Evolutionary conservation across 2,888 invertebrate species (phyloP).

Genomic region (Polyploca ridens): DNA sequence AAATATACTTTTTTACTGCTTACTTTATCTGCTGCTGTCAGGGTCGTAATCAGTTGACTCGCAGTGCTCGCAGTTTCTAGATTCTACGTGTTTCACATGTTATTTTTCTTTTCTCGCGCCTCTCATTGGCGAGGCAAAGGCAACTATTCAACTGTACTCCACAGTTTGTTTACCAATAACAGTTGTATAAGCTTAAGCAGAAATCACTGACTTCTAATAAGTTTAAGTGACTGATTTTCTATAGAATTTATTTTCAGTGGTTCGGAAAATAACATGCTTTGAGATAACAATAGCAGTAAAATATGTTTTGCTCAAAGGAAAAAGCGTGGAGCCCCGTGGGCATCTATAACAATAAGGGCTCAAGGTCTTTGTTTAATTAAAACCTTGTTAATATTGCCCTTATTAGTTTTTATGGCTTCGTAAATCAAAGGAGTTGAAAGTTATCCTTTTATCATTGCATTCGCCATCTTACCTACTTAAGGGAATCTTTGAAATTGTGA

Average conservation of each 20-base stretch:
- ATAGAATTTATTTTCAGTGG: background rate
- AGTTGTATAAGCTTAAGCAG: background rate
- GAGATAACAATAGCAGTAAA: background rate
- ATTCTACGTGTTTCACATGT: too few relatives aligned
- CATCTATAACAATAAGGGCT: background rate
- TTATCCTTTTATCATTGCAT: background rate
- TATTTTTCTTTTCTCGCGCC: too few relatives aligned
- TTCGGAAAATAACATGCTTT: constrained; percentile 9
- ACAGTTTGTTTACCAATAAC: too few relatives aligned
- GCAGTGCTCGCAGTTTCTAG: too few relatives aligned
- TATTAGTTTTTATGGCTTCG: background rate
- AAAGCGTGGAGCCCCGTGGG: background rate
- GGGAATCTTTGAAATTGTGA: too few relatives aligned
- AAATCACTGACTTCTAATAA: background rate
- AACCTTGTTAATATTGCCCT: background rate
- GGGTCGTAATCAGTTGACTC: too few relatives aligned
- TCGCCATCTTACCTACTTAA: background rate
- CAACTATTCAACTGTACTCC: too few relatives aligned
- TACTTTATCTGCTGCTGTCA: too few relatives aligned
- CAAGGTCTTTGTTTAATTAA: background rate
- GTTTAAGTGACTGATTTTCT: background rate
- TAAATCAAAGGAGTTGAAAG: background rate
- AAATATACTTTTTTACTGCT: too few relatives aligned
- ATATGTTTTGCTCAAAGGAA: constrained; percentile 8
- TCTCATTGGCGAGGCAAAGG: too few relatives aligned